Conservation (phyloP, 2,888 invertebrate genomes). For the Dolomedes plantarius region DNA sequence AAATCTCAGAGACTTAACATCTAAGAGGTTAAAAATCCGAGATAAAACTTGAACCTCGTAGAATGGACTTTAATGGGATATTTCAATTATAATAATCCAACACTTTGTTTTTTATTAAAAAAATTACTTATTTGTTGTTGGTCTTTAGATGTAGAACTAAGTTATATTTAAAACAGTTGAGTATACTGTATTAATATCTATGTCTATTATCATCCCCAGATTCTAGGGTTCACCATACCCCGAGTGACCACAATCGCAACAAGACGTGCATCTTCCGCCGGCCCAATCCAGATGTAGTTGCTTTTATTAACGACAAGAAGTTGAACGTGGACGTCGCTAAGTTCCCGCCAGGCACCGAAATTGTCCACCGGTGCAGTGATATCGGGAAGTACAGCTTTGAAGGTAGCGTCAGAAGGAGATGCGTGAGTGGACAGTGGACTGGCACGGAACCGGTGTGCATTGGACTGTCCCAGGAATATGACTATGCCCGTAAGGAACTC, state of each 20-base stretch:
- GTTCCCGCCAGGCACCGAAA: conserved; percentile 85
- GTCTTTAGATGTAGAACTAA: too few species aligned
- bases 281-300: conserved; percentile 86
- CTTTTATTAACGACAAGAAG: conserved; percentile 87
- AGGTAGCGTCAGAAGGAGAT: conserved; percentile 84
- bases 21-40: too few species aligned
- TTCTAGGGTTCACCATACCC: conserved; percentile 12
- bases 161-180: too few species aligned
- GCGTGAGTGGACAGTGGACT: conserved; percentile 88
- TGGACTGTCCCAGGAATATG: conserved; percentile 89
- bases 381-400: conserved; percentile 90
- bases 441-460: conserved; percentile 86
- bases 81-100: too few species aligned
- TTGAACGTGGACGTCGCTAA: conserved; percentile 86
- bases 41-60: too few species aligned
- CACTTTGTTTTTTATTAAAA: too few species aligned
- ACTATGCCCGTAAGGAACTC: conserved; percentile 84
- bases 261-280: conserved; percentile 87
- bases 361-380: conserved; percentile 85
- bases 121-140: too few species aligned
- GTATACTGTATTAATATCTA: too few species aligned
- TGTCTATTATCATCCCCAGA: conserved; percentile 11
- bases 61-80: too few species aligned
- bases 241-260: conserved; percentile 77
- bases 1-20: too few species aligned